Percentiles rank a stretch among this genome's conserved stretches.
Conservation (phyloP, 37 sponge, comb jelly and placozoan genomes). For the Cliona cf. orientalis region DNA sequence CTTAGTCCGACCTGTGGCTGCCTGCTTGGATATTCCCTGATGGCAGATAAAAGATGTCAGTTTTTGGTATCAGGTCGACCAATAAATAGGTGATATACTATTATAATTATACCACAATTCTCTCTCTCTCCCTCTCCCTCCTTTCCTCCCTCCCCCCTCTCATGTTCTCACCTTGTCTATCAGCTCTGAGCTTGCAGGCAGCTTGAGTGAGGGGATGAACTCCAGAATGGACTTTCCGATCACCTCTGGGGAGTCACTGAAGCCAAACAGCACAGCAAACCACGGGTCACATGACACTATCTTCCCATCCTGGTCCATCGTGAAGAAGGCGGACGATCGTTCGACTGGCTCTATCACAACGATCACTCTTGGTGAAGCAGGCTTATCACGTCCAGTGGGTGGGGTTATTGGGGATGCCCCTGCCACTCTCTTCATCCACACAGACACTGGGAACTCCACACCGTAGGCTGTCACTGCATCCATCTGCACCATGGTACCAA, state of each 20-base stretch:
- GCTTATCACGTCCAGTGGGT: too few species aligned
- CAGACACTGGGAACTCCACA: conserved; percentile 83
- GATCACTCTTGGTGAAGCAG: conserved; percentile 60
- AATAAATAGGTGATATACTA: too few species aligned
- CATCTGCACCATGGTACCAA: conserved; percentile 59
- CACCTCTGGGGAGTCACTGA: conserved; percentile 35
- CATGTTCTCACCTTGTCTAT: conserved; percentile 20
- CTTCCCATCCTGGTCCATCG: conserved; percentile 41
- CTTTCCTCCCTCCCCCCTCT: too few species aligned
- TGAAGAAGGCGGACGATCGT: conserved; percentile 58
- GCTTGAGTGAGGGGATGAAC: conserved; percentile 75
- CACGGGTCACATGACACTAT: conserved; percentile 68
- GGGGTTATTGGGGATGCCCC: neutral
- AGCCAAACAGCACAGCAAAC: conserved; percentile 84
- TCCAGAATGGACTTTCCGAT: conserved; percentile 45
- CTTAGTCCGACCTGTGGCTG: conserved; percentile 72
- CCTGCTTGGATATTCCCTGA: conserved; percentile 37
- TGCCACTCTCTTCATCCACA: conserved; percentile 90
- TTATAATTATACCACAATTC: too few species aligned
- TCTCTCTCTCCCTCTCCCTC: too few species aligned
- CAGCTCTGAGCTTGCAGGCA: conserved; percentile 33
- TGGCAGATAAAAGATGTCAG: neutral
- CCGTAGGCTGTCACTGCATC: conserved; percentile 84
- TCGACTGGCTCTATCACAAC: conserved; percentile 94
- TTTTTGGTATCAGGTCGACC: neutral